Percentiles rank a stretch among this genome's conserved stretches.
Conservation (phyloP, 1,140 invertebrate genomes). For the Drosophila yakuba region DNA sequence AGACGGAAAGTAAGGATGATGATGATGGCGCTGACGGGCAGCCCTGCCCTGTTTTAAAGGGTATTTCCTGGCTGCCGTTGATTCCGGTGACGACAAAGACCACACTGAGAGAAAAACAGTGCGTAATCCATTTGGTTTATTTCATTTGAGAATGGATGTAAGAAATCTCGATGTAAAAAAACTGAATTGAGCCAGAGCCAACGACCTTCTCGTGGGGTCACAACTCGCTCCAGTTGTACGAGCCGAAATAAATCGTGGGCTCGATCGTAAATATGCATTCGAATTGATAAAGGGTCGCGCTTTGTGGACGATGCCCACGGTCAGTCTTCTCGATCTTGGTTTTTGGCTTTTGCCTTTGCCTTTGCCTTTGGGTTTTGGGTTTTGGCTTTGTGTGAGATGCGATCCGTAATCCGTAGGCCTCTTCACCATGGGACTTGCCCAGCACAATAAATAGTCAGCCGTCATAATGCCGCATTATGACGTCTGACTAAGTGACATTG, state of each 20-base stretch:
- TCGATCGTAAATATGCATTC: slow-evolving; percentile 14
- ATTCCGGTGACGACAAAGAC: slow-evolving; percentile 11
- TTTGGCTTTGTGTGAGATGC: not conserved
- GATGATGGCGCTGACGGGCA: slow-evolving; percentile 11
- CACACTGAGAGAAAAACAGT: not conserved
- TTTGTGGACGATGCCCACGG: slow-evolving; percentile 25
- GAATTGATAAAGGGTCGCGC: slow-evolving; percentile 21
- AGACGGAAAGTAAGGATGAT: slow-evolving; percentile 1
- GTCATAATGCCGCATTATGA: slow-evolving; percentile 25
- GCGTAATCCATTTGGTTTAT: too few relatives aligned
- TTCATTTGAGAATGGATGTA: too few relatives aligned
- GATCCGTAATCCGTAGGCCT: slow-evolving; percentile 1
- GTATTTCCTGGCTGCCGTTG: slow-evolving; percentile 23
- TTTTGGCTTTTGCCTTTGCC: not conserved
- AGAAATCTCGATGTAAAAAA: too few relatives aligned
- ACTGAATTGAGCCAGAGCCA: not conserved
- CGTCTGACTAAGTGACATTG: slow-evolving; percentile 66
- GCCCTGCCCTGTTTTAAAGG: slow-evolving; percentile 33
- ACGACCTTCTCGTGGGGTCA: slow-evolving; percentile 24
- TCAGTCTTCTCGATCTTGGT: slow-evolving; percentile 12
- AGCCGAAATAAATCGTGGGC: slow-evolving; percentile 1
- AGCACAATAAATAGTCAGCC: slow-evolving; percentile 36
- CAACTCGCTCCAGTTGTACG: slow-evolving; percentile 12
- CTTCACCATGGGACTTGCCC: slow-evolving; percentile 12
- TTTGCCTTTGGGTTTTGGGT: too few relatives aligned